A percentile compares a stretch with the other conserved stretches of the same genome.
Conservation (phyloP, 2,888 invertebrate genomes). For the Chironomus tentans region DNA sequence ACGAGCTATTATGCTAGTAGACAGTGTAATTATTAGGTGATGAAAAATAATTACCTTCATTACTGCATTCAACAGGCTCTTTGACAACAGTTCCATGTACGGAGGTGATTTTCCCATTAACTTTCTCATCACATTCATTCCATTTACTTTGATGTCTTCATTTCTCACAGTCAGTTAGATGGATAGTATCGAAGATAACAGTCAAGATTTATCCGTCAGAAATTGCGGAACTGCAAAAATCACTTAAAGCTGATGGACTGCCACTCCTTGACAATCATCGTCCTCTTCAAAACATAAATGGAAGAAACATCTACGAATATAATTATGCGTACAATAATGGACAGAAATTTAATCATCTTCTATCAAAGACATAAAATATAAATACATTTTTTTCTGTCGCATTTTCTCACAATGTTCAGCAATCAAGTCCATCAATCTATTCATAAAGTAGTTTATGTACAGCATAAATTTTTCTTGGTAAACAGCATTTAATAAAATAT, state of each 20-base stretch:
- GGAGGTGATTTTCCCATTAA: not conserved
- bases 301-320: not conserved
- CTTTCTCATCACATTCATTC: not conserved
- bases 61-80: not conserved
- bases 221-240: not conserved
- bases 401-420: too few species aligned
- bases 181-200: not conserved
- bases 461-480: too few species aligned
- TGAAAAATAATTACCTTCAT: not conserved
- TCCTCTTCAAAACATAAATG: not conserved
- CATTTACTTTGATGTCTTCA: not conserved
- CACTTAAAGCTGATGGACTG: not conserved
- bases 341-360: not conserved
- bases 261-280: not conserved
- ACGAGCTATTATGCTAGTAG: too few species aligned
- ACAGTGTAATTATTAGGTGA: too few species aligned
- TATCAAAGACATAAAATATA: not conserved
- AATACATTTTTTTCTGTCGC: too few species aligned
- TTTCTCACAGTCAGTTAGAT: not conserved
- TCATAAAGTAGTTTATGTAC: too few species aligned
- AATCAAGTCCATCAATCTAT: too few species aligned
- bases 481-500: too few species aligned
- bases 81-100: not conserved
- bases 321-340: not conserved
- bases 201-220: slow-evolving; percentile 5